Evolutionary conservation across 64 coral and sea anemone species (phyloP).

Genomic region (Montipora cactus): DNA sequence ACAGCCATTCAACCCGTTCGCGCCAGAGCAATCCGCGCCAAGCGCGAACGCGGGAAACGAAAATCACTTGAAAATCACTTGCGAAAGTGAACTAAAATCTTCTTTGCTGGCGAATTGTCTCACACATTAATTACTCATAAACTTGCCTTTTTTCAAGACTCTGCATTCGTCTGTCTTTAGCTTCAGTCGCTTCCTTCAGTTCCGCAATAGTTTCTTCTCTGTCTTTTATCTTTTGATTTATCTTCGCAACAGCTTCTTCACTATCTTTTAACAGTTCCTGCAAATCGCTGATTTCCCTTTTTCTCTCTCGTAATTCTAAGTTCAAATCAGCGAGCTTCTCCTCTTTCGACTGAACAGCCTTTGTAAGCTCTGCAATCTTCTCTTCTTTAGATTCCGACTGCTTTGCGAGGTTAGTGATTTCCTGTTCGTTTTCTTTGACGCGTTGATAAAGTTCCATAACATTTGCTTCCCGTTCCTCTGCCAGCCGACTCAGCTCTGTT

Average conservation of each 20-base stretch:
- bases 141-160: slow-evolving; percentile 54
- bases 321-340: slow-evolving; percentile 82
- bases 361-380: slow-evolving; percentile 64
- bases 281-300: slow-evolving; percentile 17
- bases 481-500: slow-evolving; percentile 29
- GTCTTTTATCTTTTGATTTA: slow-evolving; percentile 47
- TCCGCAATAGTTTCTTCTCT: slow-evolving; percentile 46
- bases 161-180: slow-evolving; percentile 44
- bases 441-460: slow-evolving; percentile 36
- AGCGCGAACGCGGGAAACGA: neutral
- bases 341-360: slow-evolving; percentile 68
- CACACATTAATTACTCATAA: neutral
- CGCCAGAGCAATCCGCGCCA: neutral
- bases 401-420: slow-evolving; percentile 32
- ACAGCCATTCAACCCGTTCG: too few relatives aligned
- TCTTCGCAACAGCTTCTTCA: slow-evolving; percentile 28
- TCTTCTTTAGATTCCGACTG: slow-evolving; percentile 68
- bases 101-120: neutral
- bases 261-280: slow-evolving; percentile 46
- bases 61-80: too few relatives aligned
- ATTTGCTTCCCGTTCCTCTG: slow-evolving; percentile 25
- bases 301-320: slow-evolving; percentile 13
- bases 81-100: neutral
- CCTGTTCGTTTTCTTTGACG: slow-evolving; percentile 44
- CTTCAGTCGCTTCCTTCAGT: slow-evolving; percentile 12